These are phyloP conservation scores for Syngnathus floridae DNA, from an alignment of 2,113 vertebrate species.

Conservation along the genomic window DNA sequence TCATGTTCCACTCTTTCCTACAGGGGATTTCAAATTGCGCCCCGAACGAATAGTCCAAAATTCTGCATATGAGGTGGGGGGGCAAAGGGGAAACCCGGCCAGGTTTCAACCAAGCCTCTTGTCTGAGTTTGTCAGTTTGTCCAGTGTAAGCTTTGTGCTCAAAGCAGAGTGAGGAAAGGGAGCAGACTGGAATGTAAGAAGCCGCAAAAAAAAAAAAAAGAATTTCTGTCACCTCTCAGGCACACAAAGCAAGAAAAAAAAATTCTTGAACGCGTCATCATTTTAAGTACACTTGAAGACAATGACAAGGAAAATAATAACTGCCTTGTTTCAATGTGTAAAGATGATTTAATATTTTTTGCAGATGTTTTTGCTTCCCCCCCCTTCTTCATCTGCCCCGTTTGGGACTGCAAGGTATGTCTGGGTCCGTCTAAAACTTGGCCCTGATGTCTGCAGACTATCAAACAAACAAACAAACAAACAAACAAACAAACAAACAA, in stretches of 20 bases:
- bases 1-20: neutral
- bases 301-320: neutral
- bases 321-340: slow-evolving; percentile 8
- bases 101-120: slow-evolving; percentile 25
- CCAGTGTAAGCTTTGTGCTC: slow-evolving; percentile 47
- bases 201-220: neutral
- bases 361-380: slow-evolving; percentile 37
- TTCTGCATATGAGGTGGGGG: slow-evolving; percentile 20
- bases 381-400: slow-evolving; percentile 22
- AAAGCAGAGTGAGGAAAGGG: slow-evolving; percentile 16
- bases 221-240: neutral
- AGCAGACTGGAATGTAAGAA: slow-evolving; percentile 14
- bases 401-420: slow-evolving; percentile 17
- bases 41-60: slow-evolving; percentile 13
- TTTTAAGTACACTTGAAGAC: neutral
- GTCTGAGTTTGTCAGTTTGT: slow-evolving; percentile 36
- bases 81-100: slow-evolving; percentile 29
- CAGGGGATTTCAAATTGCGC: neutral
- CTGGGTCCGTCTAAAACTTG: neutral
- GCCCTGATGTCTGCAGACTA: slow-evolving; percentile 6
- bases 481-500: slow-evolving; percentile 1
- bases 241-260: slow-evolving; percentile 7
- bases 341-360: slow-evolving; percentile 48
- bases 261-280: neutral
- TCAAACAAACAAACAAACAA: neutral